Evolutionary conservation across 2,113 vertebrate genomes (phyloP).

Genomic region (Greenwoodochromis staneri): DNA sequence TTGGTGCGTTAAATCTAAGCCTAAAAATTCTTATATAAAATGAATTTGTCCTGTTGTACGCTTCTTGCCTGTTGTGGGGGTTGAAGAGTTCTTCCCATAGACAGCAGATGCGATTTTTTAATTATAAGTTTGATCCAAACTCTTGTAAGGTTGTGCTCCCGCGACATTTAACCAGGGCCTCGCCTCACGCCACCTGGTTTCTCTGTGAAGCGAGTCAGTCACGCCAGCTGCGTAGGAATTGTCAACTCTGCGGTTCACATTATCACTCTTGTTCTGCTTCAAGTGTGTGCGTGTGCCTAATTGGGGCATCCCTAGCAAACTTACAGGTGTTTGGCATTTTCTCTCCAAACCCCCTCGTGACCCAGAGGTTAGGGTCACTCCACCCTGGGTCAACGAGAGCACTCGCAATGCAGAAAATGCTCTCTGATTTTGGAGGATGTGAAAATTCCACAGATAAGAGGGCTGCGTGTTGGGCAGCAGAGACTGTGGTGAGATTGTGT

Average conservation of each 20-base stretch:
- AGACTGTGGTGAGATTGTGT: background rate
- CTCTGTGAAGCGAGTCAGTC: background rate
- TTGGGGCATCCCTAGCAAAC: constrained; percentile 1
- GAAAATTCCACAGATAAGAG: background rate
- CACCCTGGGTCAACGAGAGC: background rate
- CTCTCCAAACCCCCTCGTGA: background rate
- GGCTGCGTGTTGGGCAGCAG: background rate
- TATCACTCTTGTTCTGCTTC: background rate
- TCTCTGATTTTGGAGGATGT: constrained; percentile 4
- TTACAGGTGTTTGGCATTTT: constrained; percentile 34
- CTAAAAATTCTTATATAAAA: background rate
- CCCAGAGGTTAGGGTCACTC: background rate
- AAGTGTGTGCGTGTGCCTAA: background rate
- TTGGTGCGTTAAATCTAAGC: constrained; percentile 5
- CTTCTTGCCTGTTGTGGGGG: background rate
- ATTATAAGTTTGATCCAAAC: constrained; percentile 52
- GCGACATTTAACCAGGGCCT: background rate
- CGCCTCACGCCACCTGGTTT: constrained; percentile 18
- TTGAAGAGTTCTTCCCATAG: background rate
- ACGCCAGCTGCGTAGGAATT: constrained; percentile 19
- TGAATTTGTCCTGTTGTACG: background rate
- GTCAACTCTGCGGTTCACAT: background rate
- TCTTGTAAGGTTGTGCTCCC: constrained; percentile 25
- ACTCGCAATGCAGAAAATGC: background rate
- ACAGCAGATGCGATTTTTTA: constrained; percentile 25